Evolutionary conservation across 2,888 invertebrate species (phyloP), one percentile per base, ranked within the genome.

Genomic region (Muschampia plurimacula): DNA sequence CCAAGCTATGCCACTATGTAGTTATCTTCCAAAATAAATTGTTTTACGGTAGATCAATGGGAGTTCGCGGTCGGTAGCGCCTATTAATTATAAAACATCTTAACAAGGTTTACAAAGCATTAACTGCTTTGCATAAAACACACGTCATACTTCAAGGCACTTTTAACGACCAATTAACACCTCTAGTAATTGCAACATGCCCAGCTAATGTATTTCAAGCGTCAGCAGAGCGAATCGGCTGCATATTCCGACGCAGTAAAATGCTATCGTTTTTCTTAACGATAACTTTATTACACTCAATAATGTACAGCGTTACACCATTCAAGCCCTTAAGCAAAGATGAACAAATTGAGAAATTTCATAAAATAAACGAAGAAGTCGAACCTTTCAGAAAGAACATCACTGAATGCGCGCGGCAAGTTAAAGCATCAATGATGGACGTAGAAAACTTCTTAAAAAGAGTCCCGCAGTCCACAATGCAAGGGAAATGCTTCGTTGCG

Each of bases 401-500:
- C 9, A 85, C 91, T 0, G 91, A 93, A 75, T 93, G 93, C 79
- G 91, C 92, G 28, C 83, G 86, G 0, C 91, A 93, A 82, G 92
- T 91, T 0, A 89, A 86, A 78, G 93, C 94, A 0, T 84, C 88
- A 0, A 88, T 84, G 86, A 80, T 77, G 0, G 93, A 93, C 59
- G 87, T 93, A 0, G 93, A 93, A 73, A 83, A 86, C 46, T 93
- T 93, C 70, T 76, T 93, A 10, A 92, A 93, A 77, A 81, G 91
- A 65, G 82, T 92, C 52, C 93, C 94, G 0, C 93, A 92, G 64
- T 78, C 83, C 0, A 83, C 88, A 0, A 76, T 85, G 78, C 84
- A 91, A 75, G 93, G 93, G 0, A 93, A 93, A 83, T 93, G 93
- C 66, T 91, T 93, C 74, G 94, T 93, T 1, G 93, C 93, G 0